Base-by-base conservation (phyloP, 2,888 invertebrate genomes). In the Frankliniella intonsa region DNA sequence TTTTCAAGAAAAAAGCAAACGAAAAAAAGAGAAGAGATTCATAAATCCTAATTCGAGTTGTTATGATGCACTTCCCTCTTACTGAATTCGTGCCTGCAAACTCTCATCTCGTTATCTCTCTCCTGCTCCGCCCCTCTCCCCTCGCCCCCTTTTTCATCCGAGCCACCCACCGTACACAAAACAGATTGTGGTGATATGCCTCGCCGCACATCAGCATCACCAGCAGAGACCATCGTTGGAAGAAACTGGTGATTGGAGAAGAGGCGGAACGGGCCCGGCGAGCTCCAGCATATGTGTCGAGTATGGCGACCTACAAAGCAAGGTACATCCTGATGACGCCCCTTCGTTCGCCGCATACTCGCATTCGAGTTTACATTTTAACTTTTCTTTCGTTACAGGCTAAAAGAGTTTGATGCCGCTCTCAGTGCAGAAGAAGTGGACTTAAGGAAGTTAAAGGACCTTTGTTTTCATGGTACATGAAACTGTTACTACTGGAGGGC, bases 381-480 rank as follows among this genome's bases (percentile, higher is more conserved):
- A 80, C 55, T 50, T 50, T 82, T 83, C 82, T 84, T 84, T 85
- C 83, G 81, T 90, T 91, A 49, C 88, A 96, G 96, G 87, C 91
- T 97, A 84, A 93, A 93, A 89, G 93, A 94, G 86, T 95, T 96
- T 87, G 93, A 96, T 87, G 92, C 93, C 84, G 87, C 93, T 80
- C 88, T 97, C 50, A 89, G 91, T 17, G 89, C 91, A 84, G 94
- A 95, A 85, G 91, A 91, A 82, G 92, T 97, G 85, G 92, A 96
- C 87, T 88, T 94, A 82, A 90, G 90, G 82, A 89, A 90, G 84
- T 88, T 97, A 19, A 91, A 92, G 86, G 91, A 90, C 86, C 87
- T 95, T 81, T 93, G 95, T 85, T 96, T 96, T 86, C 92, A 94
- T 89, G 96, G 96, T 96, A 90, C 88, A 87, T 85, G 82, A 50